Percentiles rank a stretch among this genome's conserved stretches.
Conservation (phyloP, 2,113 vertebrate species). For the Toxotes chatareus region DNA sequence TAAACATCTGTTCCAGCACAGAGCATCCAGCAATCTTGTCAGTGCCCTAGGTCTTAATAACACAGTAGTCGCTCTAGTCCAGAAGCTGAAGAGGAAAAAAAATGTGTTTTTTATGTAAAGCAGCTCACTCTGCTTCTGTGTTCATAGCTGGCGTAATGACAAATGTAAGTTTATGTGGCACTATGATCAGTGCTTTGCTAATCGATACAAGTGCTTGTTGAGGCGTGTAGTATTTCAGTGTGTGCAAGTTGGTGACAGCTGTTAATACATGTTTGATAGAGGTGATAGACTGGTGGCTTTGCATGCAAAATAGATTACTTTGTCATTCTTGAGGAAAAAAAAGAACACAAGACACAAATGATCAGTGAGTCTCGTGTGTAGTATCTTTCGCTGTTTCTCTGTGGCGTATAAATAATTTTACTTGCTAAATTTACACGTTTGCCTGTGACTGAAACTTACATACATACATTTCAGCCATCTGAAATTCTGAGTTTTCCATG, state of each 20-base stretch:
- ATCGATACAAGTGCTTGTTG: conserved; percentile 37
- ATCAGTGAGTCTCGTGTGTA: background rate
- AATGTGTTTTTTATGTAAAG: background rate
- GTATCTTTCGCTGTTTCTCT: background rate
- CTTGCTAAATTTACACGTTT: background rate
- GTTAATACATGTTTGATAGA: conserved; percentile 2
- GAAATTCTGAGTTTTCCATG: background rate
- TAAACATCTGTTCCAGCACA: conserved; percentile 29
- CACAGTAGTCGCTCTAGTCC: background rate
- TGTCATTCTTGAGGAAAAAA: background rate
- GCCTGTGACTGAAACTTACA: too few relatives aligned
- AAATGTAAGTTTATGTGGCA: conserved; percentile 7
- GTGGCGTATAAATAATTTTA: background rate
- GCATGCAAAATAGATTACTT: background rate
- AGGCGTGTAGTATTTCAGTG: conserved; percentile 35
- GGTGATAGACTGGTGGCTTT: background rate
- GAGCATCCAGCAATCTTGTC: conserved; percentile 23
- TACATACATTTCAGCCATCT: background rate
- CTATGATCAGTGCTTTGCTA: conserved; percentile 22
- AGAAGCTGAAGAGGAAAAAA: conserved; percentile 2
- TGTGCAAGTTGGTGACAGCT: conserved; percentile 17
- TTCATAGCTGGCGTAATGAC: conserved; percentile 8
- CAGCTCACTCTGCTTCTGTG: background rate
- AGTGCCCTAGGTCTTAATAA: conserved; percentile 23
- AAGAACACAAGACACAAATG: background rate